A percentile compares a stretch with the other conserved stretches of the same genome.
Evolutionary conservation across 2,797 vertebrate genomes (phyloP).

Genomic region (Typhlichthys subterraneus): DNA sequence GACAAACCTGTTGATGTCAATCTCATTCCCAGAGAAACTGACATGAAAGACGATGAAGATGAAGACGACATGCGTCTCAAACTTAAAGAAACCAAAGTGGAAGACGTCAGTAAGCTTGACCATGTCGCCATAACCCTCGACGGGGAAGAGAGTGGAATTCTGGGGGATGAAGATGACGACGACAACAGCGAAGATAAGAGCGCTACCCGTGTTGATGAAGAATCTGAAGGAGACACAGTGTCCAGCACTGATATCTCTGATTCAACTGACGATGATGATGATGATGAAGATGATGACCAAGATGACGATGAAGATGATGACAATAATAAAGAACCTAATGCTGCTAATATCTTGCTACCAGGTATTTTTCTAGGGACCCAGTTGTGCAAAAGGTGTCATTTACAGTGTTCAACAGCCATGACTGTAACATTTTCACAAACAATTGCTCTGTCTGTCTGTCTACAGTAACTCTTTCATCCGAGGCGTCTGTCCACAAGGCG

Average conservation of each 20-base stretch:
- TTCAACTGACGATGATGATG: slow-evolving; percentile 36
- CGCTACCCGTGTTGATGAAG: slow-evolving; percentile 35
- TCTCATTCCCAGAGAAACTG: slow-evolving; percentile 7
- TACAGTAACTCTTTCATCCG: slow-evolving; percentile 39
- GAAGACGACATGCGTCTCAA: slow-evolving; percentile 11
- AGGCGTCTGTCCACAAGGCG: slow-evolving; percentile 47
- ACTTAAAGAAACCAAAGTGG: neutral
- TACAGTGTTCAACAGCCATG: neutral
- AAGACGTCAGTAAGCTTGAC: neutral
- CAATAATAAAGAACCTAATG: slow-evolving; percentile 27
- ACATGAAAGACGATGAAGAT: slow-evolving; percentile 12
- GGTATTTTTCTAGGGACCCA: slow-evolving; percentile 35
- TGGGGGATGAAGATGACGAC: slow-evolving; percentile 57
- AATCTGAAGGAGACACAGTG: slow-evolving; percentile 24
- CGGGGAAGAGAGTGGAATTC: slow-evolving; percentile 56
- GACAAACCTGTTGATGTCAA: slow-evolving; percentile 2
- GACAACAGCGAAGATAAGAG: slow-evolving; percentile 23
- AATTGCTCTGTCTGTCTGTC: neutral
- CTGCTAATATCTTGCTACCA: slow-evolving; percentile 43
- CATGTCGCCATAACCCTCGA: slow-evolving; percentile 3
- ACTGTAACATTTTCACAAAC: neutral
- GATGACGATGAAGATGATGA: slow-evolving; percentile 26
- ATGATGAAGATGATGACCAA: slow-evolving; percentile 30
- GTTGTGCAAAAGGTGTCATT: too few species aligned
- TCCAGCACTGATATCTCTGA: slow-evolving; percentile 39